phyloP scores from a whole-genome alignment of 2,797 vertebrate species.

The Phalloptychus januarius region DNA sequence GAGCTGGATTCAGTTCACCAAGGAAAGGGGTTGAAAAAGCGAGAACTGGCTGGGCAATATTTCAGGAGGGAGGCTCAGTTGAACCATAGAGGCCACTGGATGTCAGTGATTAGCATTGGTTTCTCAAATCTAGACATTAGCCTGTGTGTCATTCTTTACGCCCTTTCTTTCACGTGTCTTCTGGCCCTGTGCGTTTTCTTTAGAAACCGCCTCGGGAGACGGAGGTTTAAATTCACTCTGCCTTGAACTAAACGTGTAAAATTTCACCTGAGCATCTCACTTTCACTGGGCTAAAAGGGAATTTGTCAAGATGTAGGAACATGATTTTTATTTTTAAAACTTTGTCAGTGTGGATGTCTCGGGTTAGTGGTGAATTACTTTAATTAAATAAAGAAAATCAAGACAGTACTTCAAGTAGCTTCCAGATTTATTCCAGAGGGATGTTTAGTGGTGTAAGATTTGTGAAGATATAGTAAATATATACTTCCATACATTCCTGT shows the following conservation, averaged over 20 bases:
- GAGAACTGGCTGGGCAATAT: constrained; percentile 69
- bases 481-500: constrained; percentile 14
- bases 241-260: constrained; percentile 53
- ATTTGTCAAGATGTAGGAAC: background rate
- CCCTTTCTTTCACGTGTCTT: constrained; percentile 88
- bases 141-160: constrained; percentile 89
- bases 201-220: constrained; percentile 77
- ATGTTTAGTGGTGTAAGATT: constrained; percentile 8
- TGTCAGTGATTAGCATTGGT: constrained; percentile 82
- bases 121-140: constrained; percentile 91
- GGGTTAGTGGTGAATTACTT: background rate
- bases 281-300: constrained; percentile 20
- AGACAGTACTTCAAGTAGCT: background rate
- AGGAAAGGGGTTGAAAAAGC: constrained; percentile 60
- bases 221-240: constrained; percentile 65
- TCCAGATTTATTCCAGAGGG: constrained; percentile 15
- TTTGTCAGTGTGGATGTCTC: background rate
- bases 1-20: constrained; percentile 36
- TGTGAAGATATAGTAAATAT: constrained; percentile 14
- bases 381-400: background rate
- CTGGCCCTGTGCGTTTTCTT: constrained; percentile 90
- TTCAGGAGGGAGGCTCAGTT: constrained; percentile 39
- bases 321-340: background rate
- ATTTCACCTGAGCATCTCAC: constrained; percentile 5
- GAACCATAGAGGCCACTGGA: constrained; percentile 74